Evolutionary conservation across 2,888 invertebrate genomes (phyloP), one percentile per base, ranked within the genome.

Genomic region (Allophyes oxyacanthae): DNA sequence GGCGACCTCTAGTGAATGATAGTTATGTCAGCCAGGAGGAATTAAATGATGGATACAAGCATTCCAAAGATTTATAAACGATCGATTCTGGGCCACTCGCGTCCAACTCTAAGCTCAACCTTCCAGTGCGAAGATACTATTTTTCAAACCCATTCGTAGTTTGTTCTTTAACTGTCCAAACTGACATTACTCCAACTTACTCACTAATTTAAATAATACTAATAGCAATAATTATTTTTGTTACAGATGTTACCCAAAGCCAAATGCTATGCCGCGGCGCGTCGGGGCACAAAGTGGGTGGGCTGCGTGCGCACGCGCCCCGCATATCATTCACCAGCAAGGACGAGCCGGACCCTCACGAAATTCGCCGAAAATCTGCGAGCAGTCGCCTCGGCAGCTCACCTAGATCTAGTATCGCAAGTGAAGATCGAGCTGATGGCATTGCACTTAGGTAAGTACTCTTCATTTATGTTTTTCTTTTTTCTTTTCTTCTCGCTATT

Each of bases 391-490:
- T 94, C 0, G 91, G 94, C 2, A 89, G 83, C 70, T 93, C 94
- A 0, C 94, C 95, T 0, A 75, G 95, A 20, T 79, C 89, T 13
- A 94, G 94, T 54, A 88, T 95, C 26, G 92, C 94, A 0, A 91
- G 92, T 33, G 93, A 93, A 10, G 94, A 94, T 8, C 75, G 91
- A 49, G 70, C 80, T 7, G 94, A 96, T 83, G 96, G 96, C 10
- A 88, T 96, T 10, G 92, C 95, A 14, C 90, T 96, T 25, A 95
- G 96, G 96, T 96, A 86, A 79, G 84, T 69, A 1, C 5, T 0
- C 20, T 26, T 38, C n/a, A 25, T 6, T 25, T 25, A 25, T 3
- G 4, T 25, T n/a, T n/a, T n/a, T n/a, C n/a, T n/a, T n/a, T n/a
- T n/a, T n/a, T n/a, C n/a, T n/a, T n/a, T n/a, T n/a, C n/a, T n/a